Base-by-base conservation (phyloP, 2,888 invertebrate species). In the Drosophila vallismaia region DNA sequence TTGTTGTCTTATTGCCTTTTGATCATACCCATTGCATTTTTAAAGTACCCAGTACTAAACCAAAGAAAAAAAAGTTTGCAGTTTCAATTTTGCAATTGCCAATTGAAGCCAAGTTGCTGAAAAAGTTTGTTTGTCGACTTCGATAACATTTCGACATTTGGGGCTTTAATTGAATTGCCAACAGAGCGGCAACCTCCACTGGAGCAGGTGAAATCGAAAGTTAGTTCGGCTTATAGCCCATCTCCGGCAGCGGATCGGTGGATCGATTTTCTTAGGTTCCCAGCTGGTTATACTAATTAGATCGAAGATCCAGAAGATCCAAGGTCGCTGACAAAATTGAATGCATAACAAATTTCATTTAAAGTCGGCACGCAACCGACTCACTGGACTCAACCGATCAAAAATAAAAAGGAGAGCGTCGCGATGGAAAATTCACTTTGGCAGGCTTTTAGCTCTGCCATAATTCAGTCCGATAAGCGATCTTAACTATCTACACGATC, bases 401-500 rank as follows among this genome's bases (percentile, higher is more conserved):
- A 50, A 50, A 52, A 44, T 33, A 26, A 28, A 12, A 44, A 50
- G 10, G 14, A 28, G 14, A 29, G 33, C 19, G 19, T 51, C 24
- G 38, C 38, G 24, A 19, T 71, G 64, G 60, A 73, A 75, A 74
- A 75, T 64, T 58, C 64, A 75, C 86, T 77, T 74, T 84, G 76
- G 84, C 84, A 86, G 80, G 84, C 84, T 84, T 84, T 84, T 84
- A 88, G 75, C 88, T 86, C 80, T 77, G 80, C 86, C 84, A 88
- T 84, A 84, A 86, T 83, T 84, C 86, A 88, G 84, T 38, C 46
- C 79, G 84, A 84, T 84, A 88, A 88, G 80, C 76, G 87, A 84
- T 84, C 84, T 84, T 86, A 84, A 84, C 84, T 84, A 84, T 84
- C 84, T 84, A 88, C 84, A 88, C 88, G 88, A 84, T 84, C 82